Evolutionary conservation across 2,113 vertebrate species (phyloP), one percentile per base, ranked within the genome.

Genomic region (Sebastes fasciatus): DNA sequence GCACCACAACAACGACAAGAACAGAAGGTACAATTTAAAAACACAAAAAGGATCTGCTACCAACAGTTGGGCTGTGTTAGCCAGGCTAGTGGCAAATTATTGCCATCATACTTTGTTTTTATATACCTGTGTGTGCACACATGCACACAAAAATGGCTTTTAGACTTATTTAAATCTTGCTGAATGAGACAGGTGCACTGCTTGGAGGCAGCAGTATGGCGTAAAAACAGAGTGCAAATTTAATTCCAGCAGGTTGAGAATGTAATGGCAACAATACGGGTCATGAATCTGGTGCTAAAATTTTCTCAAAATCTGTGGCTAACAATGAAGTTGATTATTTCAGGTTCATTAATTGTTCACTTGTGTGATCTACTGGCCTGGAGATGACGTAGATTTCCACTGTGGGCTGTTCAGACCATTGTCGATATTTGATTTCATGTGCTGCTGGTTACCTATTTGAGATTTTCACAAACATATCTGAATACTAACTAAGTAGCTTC

Each of bases 101-200:
- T 94, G 94, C 94, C 92, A 86, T 89, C 82, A 91, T 93, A 94
- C 90, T 85, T 87, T 45, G 11, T 82, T 14, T 84, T 65, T 64
- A 72, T 74, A 72, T 78, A 82, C 65, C 69, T 65, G 42, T 55
- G 42, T 65, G n/a, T 49, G 46, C 57, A 42, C 65, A 71, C 69
- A 43, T 16, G 8, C 42, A 54, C 55, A 69, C 51, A 40, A 43
- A 61, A 89, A 92, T 90, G 91, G 92, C 86, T 92, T 94, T 85
- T 68, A 62, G 74, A 74, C 40, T 52, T 23, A 9, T 77, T 75
- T 54, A 16, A 16, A 67, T 81, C n/a, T 76, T 13, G 49, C 74
- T 71, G 58, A 52, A 52, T 48, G 69, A 85, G 68, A 85, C 54
- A 8, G 17, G 66, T 48, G 54, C 65, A 54, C 84, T 42, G 82